These are phyloP conservation scores for Smutsia temminckii DNA, from an alignment of 2,797 vertebrate genomes.

Conservation along the genomic window DNA sequence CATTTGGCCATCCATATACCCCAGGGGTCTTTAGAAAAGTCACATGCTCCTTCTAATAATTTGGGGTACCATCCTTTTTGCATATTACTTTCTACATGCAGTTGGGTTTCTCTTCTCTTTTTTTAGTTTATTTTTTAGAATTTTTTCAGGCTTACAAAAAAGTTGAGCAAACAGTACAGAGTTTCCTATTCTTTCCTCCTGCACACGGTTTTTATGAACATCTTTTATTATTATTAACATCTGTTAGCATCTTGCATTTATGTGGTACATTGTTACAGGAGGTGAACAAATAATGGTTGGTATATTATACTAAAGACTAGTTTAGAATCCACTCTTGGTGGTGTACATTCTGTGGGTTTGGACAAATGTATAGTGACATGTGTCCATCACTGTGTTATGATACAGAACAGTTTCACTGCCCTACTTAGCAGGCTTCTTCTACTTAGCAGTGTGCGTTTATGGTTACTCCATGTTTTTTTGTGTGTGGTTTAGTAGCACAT, in stretches of 20 bases:
- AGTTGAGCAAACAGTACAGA: not conserved
- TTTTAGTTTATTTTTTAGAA: not conserved
- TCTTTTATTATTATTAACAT: not conserved
- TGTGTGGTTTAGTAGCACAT: not conserved
- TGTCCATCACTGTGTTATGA: too few relatives aligned
- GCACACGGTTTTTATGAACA: not conserved
- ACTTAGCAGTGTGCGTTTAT: not conserved
- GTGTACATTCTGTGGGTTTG: not conserved
- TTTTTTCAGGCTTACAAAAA: not conserved
- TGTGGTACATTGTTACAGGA: not conserved
- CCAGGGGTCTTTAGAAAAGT: not conserved
- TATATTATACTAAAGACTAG: not conserved
- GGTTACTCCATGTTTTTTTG: not conserved
- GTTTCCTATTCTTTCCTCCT: not conserved
- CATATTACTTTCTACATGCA: not conserved
- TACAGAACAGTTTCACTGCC: not conserved
- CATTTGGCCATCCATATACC: not conserved
- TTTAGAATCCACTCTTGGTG: not conserved
- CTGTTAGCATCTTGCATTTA: not conserved
- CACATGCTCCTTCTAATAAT: not conserved
- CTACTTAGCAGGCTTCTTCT: not conserved
- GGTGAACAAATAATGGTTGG: not conserved
- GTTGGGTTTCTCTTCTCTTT: not conserved
- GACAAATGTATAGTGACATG: rapidly evolving
- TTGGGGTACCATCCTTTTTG: not conserved